Percentiles rank a stretch among this genome's conserved stretches.
These are phyloP conservation scores for Heliocidaris erythrogramma DNA, from an alignment of 35 echinoderm and acorn worm genomes.

Conservation along the genomic window DNA sequence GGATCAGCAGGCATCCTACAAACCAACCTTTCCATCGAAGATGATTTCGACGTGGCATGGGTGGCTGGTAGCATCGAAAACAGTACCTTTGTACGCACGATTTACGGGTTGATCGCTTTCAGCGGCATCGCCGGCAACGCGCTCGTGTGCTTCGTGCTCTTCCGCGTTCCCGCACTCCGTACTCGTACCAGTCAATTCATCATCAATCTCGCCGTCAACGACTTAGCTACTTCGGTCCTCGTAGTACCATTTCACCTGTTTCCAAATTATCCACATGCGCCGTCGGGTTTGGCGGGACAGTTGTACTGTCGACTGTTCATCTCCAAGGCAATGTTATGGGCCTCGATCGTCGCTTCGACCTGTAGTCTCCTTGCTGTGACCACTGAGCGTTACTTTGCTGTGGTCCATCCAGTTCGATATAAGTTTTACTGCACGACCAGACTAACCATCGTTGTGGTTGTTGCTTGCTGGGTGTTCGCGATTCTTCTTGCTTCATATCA, in stretches of 20 bases:
- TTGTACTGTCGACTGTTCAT: constrained; percentile 57
- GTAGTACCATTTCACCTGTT: constrained; percentile 59
- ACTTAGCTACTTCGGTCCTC: constrained; percentile 53
- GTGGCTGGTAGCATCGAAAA: constrained; percentile 15
- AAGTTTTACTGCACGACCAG: constrained; percentile 41
- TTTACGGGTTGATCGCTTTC: constrained; percentile 51
- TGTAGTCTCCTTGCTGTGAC: constrained; percentile 59
- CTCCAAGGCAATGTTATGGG: constrained; percentile 58
- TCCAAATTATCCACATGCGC: background rate
- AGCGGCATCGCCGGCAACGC: constrained; percentile 66
- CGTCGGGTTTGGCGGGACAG: constrained; percentile 39
- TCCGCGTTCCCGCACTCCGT: constrained; percentile 50
- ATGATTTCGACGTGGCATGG: background rate
- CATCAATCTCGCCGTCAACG: constrained; percentile 45
- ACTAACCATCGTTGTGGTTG: constrained; percentile 13
- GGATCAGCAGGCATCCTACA: background rate
- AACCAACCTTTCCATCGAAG: background rate
- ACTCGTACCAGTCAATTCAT: constrained; percentile 62
- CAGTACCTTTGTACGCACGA: constrained; percentile 43
- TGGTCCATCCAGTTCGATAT: constrained; percentile 64
- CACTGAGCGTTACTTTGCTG: constrained; percentile 63
- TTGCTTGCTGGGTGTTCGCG: constrained; percentile 53
- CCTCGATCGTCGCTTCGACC: constrained; percentile 48
- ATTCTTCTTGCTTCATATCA: background rate
- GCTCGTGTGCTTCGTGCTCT: constrained; percentile 57